These are phyloP conservation scores for Upupa epops DNA, from an alignment of 2,113 vertebrate species.

Conservation along the genomic window DNA sequence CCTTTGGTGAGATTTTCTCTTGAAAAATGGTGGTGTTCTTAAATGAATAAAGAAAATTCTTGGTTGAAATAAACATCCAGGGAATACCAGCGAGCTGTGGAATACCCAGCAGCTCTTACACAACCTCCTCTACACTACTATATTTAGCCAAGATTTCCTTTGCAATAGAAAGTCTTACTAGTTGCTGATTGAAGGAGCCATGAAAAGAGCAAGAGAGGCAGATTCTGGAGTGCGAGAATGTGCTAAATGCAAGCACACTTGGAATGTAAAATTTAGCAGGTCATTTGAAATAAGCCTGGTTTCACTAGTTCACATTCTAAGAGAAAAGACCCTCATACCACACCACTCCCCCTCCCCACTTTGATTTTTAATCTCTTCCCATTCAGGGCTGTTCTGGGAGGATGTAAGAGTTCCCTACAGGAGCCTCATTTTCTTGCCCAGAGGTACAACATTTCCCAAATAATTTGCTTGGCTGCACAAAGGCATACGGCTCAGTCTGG, in stretches of 20 bases:
- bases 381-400: background rate
- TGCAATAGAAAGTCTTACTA: constrained; percentile 4
- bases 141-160: constrained; percentile 32
- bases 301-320: background rate
- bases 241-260: background rate
- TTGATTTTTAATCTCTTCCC: background rate
- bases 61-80: constrained; percentile 20
- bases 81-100: constrained; percentile 23
- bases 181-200: constrained; percentile 4
- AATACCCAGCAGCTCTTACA: constrained; percentile 23
- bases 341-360: background rate
- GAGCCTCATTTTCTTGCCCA: background rate
- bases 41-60: background rate
- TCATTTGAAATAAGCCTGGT: background rate
- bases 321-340: background rate
- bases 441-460: background rate
- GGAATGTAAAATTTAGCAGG: background rate
- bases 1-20: background rate
- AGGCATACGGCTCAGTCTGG: background rate
- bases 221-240: background rate
- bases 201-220: background rate
- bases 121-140: background rate
- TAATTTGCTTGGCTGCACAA: background rate
- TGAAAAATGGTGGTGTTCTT: background rate
- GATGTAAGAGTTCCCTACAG: background rate